Evolutionary conservation across 2,888 invertebrate genomes (phyloP).

Genomic region (Dysmachus trigonus): DNA sequence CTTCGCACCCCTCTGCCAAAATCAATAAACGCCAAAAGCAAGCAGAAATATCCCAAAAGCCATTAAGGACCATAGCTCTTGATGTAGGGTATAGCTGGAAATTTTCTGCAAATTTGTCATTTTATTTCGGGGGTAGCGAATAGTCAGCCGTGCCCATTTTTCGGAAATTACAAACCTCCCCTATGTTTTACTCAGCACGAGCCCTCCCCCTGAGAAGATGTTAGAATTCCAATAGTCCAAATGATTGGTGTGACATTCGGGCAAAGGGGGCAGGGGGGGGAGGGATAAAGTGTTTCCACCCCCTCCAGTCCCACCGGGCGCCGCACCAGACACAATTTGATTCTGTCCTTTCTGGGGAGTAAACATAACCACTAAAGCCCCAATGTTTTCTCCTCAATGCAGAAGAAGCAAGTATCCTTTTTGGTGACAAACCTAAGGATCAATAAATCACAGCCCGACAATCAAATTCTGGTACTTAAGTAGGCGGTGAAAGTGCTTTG

Average conservation of each 20-base stretch:
- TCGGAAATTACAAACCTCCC: constrained; percentile 26
- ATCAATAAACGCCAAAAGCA: constrained; percentile 22
- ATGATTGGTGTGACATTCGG: neutral
- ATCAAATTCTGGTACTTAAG: constrained; percentile 47
- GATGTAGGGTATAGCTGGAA: neutral
- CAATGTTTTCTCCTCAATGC: neutral
- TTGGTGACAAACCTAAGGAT: constrained; percentile 40
- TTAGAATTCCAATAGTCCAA: constrained; percentile 21
- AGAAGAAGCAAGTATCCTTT: neutral
- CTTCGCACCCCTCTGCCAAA: constrained; percentile 12
- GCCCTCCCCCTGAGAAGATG: neutral
- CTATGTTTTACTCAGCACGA: constrained; percentile 2
- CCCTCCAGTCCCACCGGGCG: neutral
- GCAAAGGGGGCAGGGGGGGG: too few relatives aligned
- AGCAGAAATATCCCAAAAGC: constrained; percentile 14
- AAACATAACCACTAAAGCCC: neutral
- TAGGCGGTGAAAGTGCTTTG: constrained; percentile 44
- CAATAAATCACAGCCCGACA: constrained; percentile 46
- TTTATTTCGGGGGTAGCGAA: neutral
- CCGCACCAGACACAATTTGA: constrained; percentile 7
- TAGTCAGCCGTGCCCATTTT: neutral
- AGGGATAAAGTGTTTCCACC: neutral
- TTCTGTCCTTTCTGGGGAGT: neutral
- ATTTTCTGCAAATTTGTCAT: constrained; percentile 29
- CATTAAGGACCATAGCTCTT: neutral